Evolutionary conservation across 2,888 invertebrate genomes (phyloP).

Genomic region (Drosophila fulvimacula): DNA sequence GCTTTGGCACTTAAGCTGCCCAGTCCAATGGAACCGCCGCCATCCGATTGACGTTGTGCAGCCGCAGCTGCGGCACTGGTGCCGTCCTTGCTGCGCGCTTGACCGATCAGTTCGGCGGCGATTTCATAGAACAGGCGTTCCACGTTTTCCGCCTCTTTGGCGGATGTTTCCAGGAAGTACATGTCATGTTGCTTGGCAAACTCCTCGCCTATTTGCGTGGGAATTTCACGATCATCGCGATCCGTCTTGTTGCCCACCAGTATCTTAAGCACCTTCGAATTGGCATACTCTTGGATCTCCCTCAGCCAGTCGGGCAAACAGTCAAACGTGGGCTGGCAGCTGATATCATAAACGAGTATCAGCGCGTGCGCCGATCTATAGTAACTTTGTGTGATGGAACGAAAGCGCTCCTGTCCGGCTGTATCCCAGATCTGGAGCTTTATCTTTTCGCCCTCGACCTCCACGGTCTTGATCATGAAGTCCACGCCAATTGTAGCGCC

Average conservation of each 20-base stretch:
- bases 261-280: conserved; percentile 89
- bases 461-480: conserved; percentile 99
- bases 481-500: conserved; percentile 99
- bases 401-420: conserved; percentile 97
- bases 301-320: conserved; percentile 98
- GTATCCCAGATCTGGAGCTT: conserved; percentile 99
- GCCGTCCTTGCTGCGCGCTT: conserved; percentile 91
- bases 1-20: conserved; percentile 75
- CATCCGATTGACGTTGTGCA: conserved; percentile 66
- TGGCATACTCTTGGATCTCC: conserved; percentile 99
- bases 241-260: conserved; percentile 97
- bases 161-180: conserved; percentile 99
- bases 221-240: conserved; percentile 95
- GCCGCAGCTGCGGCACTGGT: conserved; percentile 67
- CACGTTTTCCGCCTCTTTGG: conserved; percentile 98
- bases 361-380: conserved; percentile 98
- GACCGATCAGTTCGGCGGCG: conserved; percentile 96
- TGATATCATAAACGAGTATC: conserved; percentile 98
- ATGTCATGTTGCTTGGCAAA: conserved; percentile 98
- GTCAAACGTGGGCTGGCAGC: conserved; percentile 98
- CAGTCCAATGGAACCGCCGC: conserved; percentile 73
- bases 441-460: conserved; percentile 97
- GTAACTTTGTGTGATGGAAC: conserved; percentile 99
- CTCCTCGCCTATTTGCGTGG: conserved; percentile 96
- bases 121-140: conserved; percentile 98